Evolutionary conservation across 2,888 invertebrate species (phyloP), one percentile per base, ranked within the genome.

Genomic region (Clepsis dumicolana): DNA sequence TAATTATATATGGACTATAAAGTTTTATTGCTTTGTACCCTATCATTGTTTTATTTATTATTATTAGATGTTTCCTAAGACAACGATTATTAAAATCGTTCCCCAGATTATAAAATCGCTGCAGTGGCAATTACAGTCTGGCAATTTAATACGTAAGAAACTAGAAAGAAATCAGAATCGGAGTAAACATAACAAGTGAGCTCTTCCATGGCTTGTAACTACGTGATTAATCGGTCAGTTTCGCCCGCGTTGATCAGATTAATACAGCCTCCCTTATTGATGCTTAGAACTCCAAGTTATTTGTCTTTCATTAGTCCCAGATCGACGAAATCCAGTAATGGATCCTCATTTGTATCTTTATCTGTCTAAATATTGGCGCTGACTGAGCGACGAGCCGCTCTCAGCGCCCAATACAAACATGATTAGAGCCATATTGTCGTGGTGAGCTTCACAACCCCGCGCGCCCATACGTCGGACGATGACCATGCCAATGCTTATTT

Each of bases 311-410:
- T 89, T 88, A 88, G 87, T 80, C 83, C 80, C 84, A 84, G 83
- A 89, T 88, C 88, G 89, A 85, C 85, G 86, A 89, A 87, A 89
- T 88, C 85, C 86, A 80, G 87, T 89, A 87, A 88, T 88, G 88
- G 88, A 88, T 85, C 83, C 86, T 88, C 89, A 89, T 90, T 90
- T 89, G 86, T 89, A 88, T 87, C 87, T 84, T 85, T 81, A 80
- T 80, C 85, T 88, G 83, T 85, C 85, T 88, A 89, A 89, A 89
- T 89, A 89, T 87, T 86, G 86, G 84, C 77, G 80, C 70, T 74
- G 56, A 53, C 38, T 35, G 80, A 79, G 81, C 80, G 84, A 80
- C 84, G 80, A 80, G 79, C 78, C 76, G 80, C 77, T 78, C 59
- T 59, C 83, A 80, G 77, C 79, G 79, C 80, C 82, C 79, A 84